These are phyloP conservation scores for Apostichopus leukothele DNA, from an alignment of 53 echinoderm and acorn worm species.

Conservation along the genomic window DNA sequence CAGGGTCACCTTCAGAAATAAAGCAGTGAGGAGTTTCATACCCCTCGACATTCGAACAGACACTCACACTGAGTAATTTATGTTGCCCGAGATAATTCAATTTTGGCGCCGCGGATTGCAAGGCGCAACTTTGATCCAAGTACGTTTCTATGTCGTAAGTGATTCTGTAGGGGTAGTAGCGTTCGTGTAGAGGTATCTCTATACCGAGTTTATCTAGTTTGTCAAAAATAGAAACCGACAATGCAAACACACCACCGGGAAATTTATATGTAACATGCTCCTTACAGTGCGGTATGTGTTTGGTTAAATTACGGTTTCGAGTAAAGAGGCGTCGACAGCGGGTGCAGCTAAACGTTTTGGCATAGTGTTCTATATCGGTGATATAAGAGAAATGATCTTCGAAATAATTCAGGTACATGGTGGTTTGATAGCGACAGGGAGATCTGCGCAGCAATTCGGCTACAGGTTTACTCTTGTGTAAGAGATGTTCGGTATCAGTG, in stretches of 20 bases:
- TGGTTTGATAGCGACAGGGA: not conserved
- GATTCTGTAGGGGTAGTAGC: slow-evolving; percentile 48
- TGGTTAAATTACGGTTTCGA: not conserved
- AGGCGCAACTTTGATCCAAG: not conserved
- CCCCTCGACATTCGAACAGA: not conserved
- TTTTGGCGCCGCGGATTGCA: not conserved
- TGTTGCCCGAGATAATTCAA: slow-evolving; percentile 18
- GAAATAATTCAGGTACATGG: slow-evolving; percentile 43
- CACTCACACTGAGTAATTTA: not conserved
- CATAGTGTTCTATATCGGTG: not conserved
- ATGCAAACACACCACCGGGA: slow-evolving; percentile 25
- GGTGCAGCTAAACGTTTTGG: not conserved
- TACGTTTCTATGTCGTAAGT: slow-evolving; percentile 64
- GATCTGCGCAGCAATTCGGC: slow-evolving; percentile 30
- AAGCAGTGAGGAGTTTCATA: not conserved
- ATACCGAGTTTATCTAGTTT: slow-evolving; percentile 46
- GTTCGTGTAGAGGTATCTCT: not conserved
- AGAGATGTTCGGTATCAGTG: not conserved
- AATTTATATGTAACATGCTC: slow-evolving; percentile 12
- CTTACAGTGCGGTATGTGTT: slow-evolving; percentile 22
- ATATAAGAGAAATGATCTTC: slow-evolving; percentile 48
- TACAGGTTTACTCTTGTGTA: not conserved
- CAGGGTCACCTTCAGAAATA: not conserved
- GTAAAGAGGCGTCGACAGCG: slow-evolving; percentile 19
- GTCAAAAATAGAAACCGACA: slow-evolving; percentile 51